Base-by-base conservation (phyloP, 2,113 vertebrate species). In the Chrysochloris asiatica region DNA sequence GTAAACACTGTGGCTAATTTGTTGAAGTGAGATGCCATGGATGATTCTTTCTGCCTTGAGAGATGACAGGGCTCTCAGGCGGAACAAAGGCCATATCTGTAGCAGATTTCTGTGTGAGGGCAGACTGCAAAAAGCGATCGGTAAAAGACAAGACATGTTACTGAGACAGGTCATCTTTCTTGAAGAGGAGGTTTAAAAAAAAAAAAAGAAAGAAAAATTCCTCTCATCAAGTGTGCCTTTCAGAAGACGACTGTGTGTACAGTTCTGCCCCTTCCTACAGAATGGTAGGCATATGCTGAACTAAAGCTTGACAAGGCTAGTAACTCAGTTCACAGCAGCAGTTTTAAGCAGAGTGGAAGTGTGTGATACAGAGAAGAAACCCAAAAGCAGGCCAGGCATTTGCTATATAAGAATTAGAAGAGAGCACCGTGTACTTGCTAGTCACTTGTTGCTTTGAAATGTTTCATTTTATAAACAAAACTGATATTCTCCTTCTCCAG, bases 1-100 rank as follows among this genome's bases (percentile, higher is more conserved):
- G 84, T 96, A 96, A 96, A 96, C 96, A 96, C 77, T 96, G 92
- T 59, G 93, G 94, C 92, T 96, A 95, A 96, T 96, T 96, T 93
- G 96, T 94, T 96, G 96, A 96, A 96, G 93, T 95, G 95, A 95
- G 94, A 94, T 81, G 93, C 94, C 94, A 92, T 91, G 95, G 96
- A 93, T 95, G 96, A 96, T 93, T 96, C 93, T 83, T 86, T 45
- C 77, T 93, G 93, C 92, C 88, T 93, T 89, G 95, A 81, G 92
- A 95, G 95, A 96, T 95, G 95, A 95, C 96, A 96, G 95, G 89
- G 91, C 88, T 93, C 81, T 79, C 67, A 19, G 77, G 88, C 4
- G 13, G 94, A 95, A 95, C 93, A 95, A 93, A 95, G 94, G 72
- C 72, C 83, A 41, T 14, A 87, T 84, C 83, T 71, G 78, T 41